Base-by-base conservation (phyloP, 2,113 vertebrate genomes). In the Dasyurus viverrinus region DNA sequence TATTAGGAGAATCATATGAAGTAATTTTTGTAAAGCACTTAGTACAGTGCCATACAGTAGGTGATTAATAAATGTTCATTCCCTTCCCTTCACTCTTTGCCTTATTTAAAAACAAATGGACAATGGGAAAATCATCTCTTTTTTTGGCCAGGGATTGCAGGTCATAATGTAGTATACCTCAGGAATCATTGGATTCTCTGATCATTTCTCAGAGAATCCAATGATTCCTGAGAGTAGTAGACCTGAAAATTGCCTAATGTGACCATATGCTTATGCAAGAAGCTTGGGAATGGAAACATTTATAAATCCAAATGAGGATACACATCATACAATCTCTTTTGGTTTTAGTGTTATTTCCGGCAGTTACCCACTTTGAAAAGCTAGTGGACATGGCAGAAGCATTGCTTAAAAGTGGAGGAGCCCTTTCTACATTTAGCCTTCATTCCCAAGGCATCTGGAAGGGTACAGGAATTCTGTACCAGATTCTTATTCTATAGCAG, bases 341-440 rank as follows among this genome's bases (percentile, higher is more conserved):
- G 92, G 55, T 97, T 97, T 91, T 95, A 99, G 98, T 98, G 97
- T 96, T 99, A 93, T 98, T 98, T 0, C 98, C 98, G 90, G 98
- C 98, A 46, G 98, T 98, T 53, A 98, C 97, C 7, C 98, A 98
- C 89, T 99, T 98, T 97, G 98, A 98, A 96, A 98, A 98, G 2
- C 57, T 98, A 94, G 98, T 99, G 84, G 97, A 98, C 14, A 98
- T 98, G 98, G 98, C 98, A 14, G 98, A 98, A 96, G 96, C 97
- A 0, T 96, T 98, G 96, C 98, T 99, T 14, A 98, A 98, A 93
- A 98, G 97, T 2, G 98, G 98, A 96, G 97, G 98, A 94, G 57
- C 94, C 0, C 47, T 97, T 27, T 54, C 98, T 30, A 50, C 95
- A 0, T 57, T 98, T 26, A 95, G 96, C 93, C 1, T 97, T 97